These are phyloP conservation scores for Dicranocentrus wangi DNA, from an alignment of 2,888 invertebrate genomes.

Conservation along the genomic window DNA sequence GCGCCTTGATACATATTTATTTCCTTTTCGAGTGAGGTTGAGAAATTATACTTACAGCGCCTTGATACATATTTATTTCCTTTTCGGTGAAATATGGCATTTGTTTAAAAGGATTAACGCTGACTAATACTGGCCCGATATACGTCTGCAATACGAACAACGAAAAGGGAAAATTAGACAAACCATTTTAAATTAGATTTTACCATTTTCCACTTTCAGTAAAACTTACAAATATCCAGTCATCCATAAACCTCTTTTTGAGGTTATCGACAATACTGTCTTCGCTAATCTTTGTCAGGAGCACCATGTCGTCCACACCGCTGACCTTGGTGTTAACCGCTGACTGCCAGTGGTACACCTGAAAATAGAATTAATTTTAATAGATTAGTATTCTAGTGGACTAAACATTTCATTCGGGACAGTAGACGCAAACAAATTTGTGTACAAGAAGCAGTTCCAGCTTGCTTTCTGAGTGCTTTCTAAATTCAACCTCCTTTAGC, in stretches of 20 bases:
- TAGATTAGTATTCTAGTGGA: no score
- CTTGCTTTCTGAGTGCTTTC: no score
- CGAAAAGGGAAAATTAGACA: not conserved
- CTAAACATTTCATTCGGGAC: no score
- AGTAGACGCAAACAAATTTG: no score
- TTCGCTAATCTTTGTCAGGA: constrained; percentile 80
- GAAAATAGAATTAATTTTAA: no score
- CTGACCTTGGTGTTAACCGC: constrained; percentile 80
- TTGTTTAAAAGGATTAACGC: constrained; percentile 80
- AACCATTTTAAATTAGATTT: not conserved
- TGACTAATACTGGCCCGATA: constrained; percentile 81
- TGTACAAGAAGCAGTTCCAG: no score
- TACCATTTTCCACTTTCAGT: not conserved
- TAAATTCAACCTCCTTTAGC: no score
- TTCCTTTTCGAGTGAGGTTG: constrained; percentile 75
- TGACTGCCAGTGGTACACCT: constrained; percentile 83
- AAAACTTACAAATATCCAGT: constrained; percentile 79
- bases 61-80: constrained; percentile 79
- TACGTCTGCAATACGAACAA: constrained; percentile 77
- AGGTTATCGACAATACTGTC: constrained; percentile 81
- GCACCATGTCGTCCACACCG: constrained; percentile 83
- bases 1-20: constrained; percentile 78
- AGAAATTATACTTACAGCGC: constrained; percentile 77
- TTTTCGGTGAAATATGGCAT: constrained; percentile 81
- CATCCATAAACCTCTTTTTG: constrained; percentile 80